Conservation (phyloP, 2,888 invertebrate genomes). For the Gonocerus acuteangulatus region DNA sequence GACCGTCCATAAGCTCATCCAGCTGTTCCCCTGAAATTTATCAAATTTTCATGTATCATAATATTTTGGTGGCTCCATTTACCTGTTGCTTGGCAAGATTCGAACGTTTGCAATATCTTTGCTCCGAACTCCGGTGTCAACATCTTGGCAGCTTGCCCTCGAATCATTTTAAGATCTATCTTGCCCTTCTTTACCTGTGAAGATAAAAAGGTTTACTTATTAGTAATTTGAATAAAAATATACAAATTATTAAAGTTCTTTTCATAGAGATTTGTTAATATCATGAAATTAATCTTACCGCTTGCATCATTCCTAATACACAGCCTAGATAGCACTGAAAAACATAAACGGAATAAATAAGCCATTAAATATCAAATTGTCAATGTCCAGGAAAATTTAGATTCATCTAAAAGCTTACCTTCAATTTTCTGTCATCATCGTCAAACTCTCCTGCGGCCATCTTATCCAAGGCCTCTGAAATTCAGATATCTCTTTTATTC, state of each 20-base stretch:
- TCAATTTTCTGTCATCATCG: slow-evolving; percentile 29
- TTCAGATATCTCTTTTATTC: no score
- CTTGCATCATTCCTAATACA: slow-evolving; percentile 48
- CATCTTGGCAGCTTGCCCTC: slow-evolving; percentile 31
- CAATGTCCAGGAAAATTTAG: no score
- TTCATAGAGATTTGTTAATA: background rate
- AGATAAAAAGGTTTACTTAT: no score
- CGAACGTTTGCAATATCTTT: slow-evolving; percentile 30
- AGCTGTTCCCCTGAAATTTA: no score
- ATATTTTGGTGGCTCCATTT: no score
- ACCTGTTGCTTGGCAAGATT: slow-evolving; percentile 29
- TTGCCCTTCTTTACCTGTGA: slow-evolving; percentile 33
- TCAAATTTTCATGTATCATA: no score
- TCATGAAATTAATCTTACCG: slow-evolving; percentile 43
- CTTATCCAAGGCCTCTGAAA: slow-evolving; percentile 31
- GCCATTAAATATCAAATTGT: no score
- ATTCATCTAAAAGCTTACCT: slow-evolving; percentile 32
- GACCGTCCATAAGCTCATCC: no score
- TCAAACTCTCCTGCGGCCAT: slow-evolving; percentile 33
- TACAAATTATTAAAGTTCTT: background rate
- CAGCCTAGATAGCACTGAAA: slow-evolving; percentile 51
- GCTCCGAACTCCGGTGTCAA: slow-evolving; percentile 29
- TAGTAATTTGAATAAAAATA: background rate
- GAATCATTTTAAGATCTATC: slow-evolving; percentile 31
- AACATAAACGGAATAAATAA: slow-evolving; percentile 14